phyloP scores from a whole-genome alignment of 2,113 vertebrate genomes.

The Mirza zaza region DNA sequence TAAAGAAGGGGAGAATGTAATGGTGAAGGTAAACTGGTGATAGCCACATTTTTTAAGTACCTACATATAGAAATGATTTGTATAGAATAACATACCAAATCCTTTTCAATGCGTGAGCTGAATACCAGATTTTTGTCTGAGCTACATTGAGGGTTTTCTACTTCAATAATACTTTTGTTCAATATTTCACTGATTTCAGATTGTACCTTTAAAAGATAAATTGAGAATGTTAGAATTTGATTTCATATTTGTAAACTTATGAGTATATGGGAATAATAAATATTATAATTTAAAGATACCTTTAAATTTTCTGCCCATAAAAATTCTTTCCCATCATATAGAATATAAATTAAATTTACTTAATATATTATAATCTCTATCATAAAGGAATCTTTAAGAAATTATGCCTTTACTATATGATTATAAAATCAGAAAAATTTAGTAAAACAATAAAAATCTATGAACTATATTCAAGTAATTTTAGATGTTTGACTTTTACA shows the following conservation, averaged over 20 bases:
- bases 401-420: not conserved
- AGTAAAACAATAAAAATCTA: not conserved
- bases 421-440: constrained; percentile 15
- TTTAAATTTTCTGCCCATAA: not conserved
- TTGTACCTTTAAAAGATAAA: constrained; percentile 80
- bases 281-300: constrained; percentile 1
- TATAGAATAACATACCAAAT: constrained; percentile 73
- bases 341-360: not conserved
- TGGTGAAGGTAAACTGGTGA: not conserved
- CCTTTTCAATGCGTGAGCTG: constrained; percentile 11
- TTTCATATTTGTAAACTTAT: not conserved
- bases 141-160: constrained; percentile 65
- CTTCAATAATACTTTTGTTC: constrained; percentile 77
- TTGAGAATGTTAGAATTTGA: constrained; percentile 44
- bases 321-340: not conserved
- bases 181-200: constrained; percentile 81
- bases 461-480: constrained; percentile 30
- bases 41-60: not conserved
- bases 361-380: not conserved
- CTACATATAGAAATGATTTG: not conserved
- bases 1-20: not conserved
- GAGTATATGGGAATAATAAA: not conserved
- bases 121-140: constrained; percentile 61
- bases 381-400: not conserved
- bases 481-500: not conserved